A percentile compares a stretch with the other conserved stretches of the same genome.
These are phyloP conservation scores for Pteropus alecto DNA, from an alignment of 2,113 vertebrate genomes.

Conservation along the genomic window DNA sequence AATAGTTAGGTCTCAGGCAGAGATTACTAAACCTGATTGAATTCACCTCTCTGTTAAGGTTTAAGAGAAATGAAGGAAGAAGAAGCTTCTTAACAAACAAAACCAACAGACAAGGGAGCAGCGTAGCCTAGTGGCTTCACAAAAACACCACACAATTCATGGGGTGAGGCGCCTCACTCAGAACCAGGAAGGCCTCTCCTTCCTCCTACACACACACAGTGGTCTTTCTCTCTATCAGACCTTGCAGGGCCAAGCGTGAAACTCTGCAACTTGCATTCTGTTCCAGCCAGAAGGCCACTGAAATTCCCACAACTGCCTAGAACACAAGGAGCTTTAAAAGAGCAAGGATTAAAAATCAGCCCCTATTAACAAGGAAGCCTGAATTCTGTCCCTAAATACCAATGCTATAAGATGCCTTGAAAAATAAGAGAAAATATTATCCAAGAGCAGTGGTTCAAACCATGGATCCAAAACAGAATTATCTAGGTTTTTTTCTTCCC, in stretches of 20 bases:
- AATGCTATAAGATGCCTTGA: not conserved
- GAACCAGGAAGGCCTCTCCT: not conserved
- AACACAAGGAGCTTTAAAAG: not conserved
- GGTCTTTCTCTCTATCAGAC: not conserved
- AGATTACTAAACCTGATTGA: constrained; percentile 50
- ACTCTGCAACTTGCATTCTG: not conserved
- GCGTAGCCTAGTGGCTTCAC: not conserved
- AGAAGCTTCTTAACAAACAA: not conserved
- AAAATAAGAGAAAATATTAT: not conserved
- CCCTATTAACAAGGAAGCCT: not conserved
- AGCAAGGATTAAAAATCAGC: not conserved
- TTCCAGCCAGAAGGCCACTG: not conserved
- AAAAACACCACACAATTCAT: fast-evolving
- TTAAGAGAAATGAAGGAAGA: not conserved
- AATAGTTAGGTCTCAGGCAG: constrained; percentile 52
- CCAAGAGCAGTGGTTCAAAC: not conserved
- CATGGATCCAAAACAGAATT: not conserved
- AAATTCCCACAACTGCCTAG: not conserved
- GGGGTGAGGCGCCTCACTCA: fast-evolving
- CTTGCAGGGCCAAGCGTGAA: not conserved
- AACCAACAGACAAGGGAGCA: not conserved
- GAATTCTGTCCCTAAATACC: not conserved
- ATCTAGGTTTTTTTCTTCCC: not conserved
- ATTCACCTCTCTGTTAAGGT: constrained; percentile 4
- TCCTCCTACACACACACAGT: not conserved